These are phyloP conservation scores for Rhynchomys soricoides DNA, from an alignment of 2,113 vertebrate species.

Conservation along the genomic window DNA sequence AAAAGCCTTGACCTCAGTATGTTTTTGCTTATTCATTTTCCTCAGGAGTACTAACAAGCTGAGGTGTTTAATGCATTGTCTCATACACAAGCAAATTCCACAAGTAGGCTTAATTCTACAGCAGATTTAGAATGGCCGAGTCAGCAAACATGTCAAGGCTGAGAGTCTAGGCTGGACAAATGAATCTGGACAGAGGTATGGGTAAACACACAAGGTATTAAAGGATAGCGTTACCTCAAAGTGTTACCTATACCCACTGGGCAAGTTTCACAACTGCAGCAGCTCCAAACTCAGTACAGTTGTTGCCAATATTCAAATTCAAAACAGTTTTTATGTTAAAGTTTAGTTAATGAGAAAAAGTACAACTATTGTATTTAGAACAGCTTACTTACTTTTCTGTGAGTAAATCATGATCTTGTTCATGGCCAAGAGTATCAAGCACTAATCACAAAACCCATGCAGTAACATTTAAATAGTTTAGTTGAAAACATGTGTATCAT, in stretches of 20 bases:
- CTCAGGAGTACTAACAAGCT: not conserved
- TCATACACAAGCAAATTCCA: not conserved
- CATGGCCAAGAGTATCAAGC: not conserved
- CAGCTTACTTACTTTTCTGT: not conserved
- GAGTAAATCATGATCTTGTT: not conserved
- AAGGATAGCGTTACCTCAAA: not conserved
- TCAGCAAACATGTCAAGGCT: not conserved
- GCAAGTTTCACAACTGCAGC: not conserved
- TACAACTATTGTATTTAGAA: not conserved
- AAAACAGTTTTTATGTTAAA: not conserved
- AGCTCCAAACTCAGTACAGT: not conserved
- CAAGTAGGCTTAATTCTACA: not conserved
- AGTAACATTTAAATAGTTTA: not conserved
- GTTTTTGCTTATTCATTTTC: not conserved
- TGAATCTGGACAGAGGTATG: not conserved
- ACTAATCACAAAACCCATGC: not conserved
- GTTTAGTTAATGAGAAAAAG: conserved; percentile 3
- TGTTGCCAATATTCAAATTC: not conserved
- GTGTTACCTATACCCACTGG: not conserved
- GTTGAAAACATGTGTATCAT: not conserved
- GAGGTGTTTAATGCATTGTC: not conserved
- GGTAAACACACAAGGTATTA: not conserved
- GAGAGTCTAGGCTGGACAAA: not conserved
- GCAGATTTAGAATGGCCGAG: conserved; percentile 4
- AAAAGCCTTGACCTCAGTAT: not conserved